A percentile compares a stretch with the other conserved stretches of the same genome.
phyloP scores from a whole-genome alignment of 2,797 vertebrate species.

The Urocyon cinereoargenteus region DNA sequence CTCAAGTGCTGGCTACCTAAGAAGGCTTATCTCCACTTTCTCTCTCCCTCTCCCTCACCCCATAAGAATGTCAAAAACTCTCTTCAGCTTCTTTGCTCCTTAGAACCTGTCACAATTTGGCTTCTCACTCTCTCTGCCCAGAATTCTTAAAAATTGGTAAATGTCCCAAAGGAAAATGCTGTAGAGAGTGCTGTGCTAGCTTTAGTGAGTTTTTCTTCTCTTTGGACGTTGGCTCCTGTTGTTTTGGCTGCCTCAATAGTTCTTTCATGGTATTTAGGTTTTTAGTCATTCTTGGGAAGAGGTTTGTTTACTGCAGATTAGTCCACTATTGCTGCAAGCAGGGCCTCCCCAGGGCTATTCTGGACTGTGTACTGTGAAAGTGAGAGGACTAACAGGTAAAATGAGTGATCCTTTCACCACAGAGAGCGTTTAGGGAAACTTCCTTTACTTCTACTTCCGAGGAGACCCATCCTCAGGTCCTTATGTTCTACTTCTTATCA shows the following conservation, averaged over 20 bases:
- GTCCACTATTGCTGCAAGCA: neutral
- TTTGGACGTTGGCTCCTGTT: neutral
- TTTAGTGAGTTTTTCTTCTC: neutral
- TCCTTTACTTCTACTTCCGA: neutral
- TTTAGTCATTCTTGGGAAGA: neutral
- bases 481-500: neutral
- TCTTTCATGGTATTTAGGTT: neutral
- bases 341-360: neutral
- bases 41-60: fast-evolving
- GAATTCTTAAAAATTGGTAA: neutral
- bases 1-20: neutral
- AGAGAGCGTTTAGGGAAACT: neutral
- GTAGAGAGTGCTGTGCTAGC: too few species aligned
- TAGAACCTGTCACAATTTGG: neutral
- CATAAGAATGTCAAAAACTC: neutral
- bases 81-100: neutral
- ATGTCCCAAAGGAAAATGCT: neutral
- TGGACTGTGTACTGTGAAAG: fast-evolving
- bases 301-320: neutral
- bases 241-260: neutral
- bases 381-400: neutral
- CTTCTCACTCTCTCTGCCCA: neutral
- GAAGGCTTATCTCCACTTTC: neutral
- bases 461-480: too few species aligned
- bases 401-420: neutral